Evolutionary conservation across 2,797 vertebrate species (phyloP), one percentile per base, ranked within the genome.

Genomic region (Pantherophis vulpinus): DNA sequence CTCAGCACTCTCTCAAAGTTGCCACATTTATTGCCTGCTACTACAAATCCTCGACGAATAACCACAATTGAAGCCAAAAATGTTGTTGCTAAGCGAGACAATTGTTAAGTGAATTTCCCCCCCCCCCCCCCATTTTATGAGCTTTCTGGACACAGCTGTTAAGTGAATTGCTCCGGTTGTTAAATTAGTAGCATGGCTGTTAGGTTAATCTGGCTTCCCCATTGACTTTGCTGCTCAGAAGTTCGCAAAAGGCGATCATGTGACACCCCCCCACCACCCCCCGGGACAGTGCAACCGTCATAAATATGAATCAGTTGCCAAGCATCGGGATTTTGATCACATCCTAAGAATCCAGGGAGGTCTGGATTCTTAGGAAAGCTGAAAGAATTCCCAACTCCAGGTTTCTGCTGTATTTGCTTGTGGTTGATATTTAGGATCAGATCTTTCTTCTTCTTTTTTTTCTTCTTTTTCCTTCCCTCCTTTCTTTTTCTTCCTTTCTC

Each of bases 201-300:
- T 66, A 16, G 6, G 0, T 6, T 5, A 66, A 70, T 7, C 14
- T 70, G 63, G n/a, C 5, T 66, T 66, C 27, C 25, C 11, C 27
- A 63, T 0, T 63, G 27, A 66, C 12, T 66, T n/a, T 13, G 4
- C 63, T n/a, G 10, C 1, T 66, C 29, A 66, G 9, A 54, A 54
- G 61, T 12, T n/a, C 4, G 0, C 4, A 32, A 16, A 70, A 16
- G 14, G n/a, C 1, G n/a, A 14, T 16, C 13, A 2, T 2, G 14
- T 6, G 13, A 70, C 1, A 13, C 13, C 47, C 47, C 42, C 1
- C n/a, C 13, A 5, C 47, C 42, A 0, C 47, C 47, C 37, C 47
- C 6, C 0, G 0, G 63, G 13, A 32, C 0, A 7, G 5, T 1
- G 5, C n/a, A 0, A n/a, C 63, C 0, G 2, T 66, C 63, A 1